Conservation (phyloP, 2,797 vertebrate species). For the Melanotaenia maccullochi region DNA sequence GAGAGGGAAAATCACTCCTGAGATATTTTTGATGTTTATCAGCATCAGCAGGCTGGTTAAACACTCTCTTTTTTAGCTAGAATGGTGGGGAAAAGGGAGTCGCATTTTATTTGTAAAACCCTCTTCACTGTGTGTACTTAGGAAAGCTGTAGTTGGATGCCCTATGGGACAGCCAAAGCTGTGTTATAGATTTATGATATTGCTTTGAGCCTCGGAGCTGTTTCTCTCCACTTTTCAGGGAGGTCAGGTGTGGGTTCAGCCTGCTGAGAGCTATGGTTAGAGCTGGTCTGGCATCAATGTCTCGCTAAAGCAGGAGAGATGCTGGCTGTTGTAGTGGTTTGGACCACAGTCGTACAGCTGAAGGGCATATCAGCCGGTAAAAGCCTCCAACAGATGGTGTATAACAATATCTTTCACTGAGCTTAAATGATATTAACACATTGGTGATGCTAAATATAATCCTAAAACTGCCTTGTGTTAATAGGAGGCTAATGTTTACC, state of each 20-base stretch:
- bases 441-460: neutral
- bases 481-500: neutral
- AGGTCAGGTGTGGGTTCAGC: constrained; percentile 35
- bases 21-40: constrained; percentile 26
- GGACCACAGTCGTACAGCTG: constrained; percentile 25
- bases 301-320: constrained; percentile 36
- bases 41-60: neutral
- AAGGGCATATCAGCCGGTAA: constrained; percentile 31
- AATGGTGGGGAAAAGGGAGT: neutral
- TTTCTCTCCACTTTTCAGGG: constrained; percentile 6
- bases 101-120: neutral
- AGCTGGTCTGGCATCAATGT: constrained; percentile 25
- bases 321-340: constrained; percentile 38
- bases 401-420: neutral
- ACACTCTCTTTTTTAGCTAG: constrained; percentile 9
- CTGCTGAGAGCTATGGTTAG: neutral
- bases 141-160: constrained; percentile 2
- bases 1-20: neutral
- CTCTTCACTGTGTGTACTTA: neutral
- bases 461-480: neutral
- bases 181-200: constrained; percentile 21
- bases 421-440: constrained; percentile 16
- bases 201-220: constrained; percentile 8
- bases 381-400: constrained; percentile 3
- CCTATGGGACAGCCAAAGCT: constrained; percentile 2